Conservation (phyloP, 35 echinoderm and acorn worm species). For the Anneissia japonica region DNA sequence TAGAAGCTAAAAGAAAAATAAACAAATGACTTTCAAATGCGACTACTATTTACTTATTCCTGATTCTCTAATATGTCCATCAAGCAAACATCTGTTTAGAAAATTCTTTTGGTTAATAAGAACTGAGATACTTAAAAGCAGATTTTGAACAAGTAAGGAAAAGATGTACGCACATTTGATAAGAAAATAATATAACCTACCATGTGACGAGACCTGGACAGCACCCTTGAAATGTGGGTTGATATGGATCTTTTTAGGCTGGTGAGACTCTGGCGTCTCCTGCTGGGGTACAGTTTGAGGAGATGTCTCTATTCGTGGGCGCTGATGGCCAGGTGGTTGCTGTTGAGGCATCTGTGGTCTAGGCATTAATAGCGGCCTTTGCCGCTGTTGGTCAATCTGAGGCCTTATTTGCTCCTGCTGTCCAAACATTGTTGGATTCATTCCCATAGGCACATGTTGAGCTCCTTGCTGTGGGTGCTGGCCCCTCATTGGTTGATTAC, state of each 20-base stretch:
- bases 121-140: no score
- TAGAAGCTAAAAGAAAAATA: no score
- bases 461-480: background rate
- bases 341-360: no score
- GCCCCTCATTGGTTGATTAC: background rate
- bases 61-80: no score
- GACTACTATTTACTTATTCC: no score
- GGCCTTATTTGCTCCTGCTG: background rate
- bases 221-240: background rate
- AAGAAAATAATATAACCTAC: no score
- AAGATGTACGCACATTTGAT: no score
- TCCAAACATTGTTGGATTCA: background rate
- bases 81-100: no score
- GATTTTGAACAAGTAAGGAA: no score
- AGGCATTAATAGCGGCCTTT: background rate
- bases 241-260: background rate
- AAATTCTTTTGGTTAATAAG: no score
- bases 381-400: background rate
- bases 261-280: background rate
- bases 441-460: background rate
- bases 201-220: background rate
- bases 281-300: background rate
- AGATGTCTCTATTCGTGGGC: background rate
- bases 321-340: background rate
- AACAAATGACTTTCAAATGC: no score